Evolutionary conservation across 1,140 invertebrate species (phyloP).

Genomic region (Lerema accius): DNA sequence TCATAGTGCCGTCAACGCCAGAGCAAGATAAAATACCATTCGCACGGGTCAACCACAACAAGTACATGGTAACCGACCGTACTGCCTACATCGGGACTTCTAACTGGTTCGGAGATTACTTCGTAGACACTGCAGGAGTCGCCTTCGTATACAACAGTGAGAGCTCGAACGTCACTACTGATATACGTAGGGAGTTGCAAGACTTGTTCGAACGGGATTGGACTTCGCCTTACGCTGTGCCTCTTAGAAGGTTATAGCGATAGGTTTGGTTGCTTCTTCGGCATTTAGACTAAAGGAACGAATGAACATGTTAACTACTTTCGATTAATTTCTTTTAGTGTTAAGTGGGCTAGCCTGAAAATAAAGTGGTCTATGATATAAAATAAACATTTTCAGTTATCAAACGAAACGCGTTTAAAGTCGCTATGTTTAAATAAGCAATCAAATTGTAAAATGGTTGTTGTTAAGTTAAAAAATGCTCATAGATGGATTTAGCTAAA

Average conservation of each 20-base stretch:
- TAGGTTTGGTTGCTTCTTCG: too few relatives aligned
- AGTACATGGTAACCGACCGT: constrained; percentile 99
- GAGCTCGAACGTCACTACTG: constrained; percentile 69
- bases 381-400: too few relatives aligned
- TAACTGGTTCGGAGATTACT: constrained; percentile 99
- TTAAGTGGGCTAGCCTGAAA: too few relatives aligned
- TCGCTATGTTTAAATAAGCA: too few relatives aligned
- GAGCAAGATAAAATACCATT: constrained; percentile 93
- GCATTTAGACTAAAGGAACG: too few relatives aligned
- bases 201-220: constrained; percentile 94
- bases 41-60: constrained; percentile 97
- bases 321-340: too few relatives aligned
- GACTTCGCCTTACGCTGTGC: constrained; percentile 89
- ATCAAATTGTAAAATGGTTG: too few relatives aligned
- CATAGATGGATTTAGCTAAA: too few relatives aligned
- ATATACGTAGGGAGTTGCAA: constrained; percentile 89
- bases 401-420: too few relatives aligned
- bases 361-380: too few relatives aligned
- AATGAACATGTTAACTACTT: too few relatives aligned
- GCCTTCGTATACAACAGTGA: constrained; percentile 87
- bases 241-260: constrained; percentile 71
- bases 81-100: constrained; percentile 97
- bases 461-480: too few relatives aligned
- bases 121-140: constrained; percentile 94
- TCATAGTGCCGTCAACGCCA: constrained; percentile 89